Conservation (phyloP, 2,888 invertebrate species). For the Dione juno region DNA sequence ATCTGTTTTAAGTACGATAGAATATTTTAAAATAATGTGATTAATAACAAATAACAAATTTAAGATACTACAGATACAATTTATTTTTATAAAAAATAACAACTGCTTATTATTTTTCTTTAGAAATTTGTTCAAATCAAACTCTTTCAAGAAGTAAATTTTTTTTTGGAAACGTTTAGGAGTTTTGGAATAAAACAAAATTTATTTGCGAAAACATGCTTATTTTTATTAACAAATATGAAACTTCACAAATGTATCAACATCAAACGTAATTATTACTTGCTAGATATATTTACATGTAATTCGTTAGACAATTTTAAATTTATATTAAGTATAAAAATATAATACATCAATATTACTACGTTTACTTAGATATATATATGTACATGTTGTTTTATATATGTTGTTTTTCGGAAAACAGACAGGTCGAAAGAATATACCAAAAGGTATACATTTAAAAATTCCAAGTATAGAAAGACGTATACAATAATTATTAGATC, state of each 20-base stretch:
- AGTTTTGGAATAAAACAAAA: neutral
- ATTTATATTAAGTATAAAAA: conserved; percentile 10
- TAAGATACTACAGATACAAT: too few species aligned
- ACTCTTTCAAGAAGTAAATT: too few species aligned
- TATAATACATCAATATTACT: conserved; percentile 14
- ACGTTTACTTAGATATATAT: conserved; percentile 3
- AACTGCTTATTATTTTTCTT: neutral
- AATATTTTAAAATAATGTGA: too few species aligned
- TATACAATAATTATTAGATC: neutral
- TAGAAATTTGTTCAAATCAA: neutral
- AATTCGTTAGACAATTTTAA: conserved; percentile 28
- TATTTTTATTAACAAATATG: conserved; percentile 41
- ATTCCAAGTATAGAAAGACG: neutral
- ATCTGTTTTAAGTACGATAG: too few species aligned
- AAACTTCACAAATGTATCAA: conserved; percentile 38
- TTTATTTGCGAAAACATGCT: conserved; percentile 14
- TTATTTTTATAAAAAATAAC: too few species aligned
- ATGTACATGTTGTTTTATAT: conserved; percentile 16
- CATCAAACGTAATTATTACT: conserved; percentile 36
- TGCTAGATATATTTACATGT: conserved; percentile 20
- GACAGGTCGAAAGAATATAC: neutral
- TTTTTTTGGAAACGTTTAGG: neutral
- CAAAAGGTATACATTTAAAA: neutral
- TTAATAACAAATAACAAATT: too few species aligned
- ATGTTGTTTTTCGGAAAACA: neutral